Evolutionary conservation across 2,888 invertebrate species (phyloP), one percentile per base, ranked within the genome.

Genomic region (Agriotes lineatus): DNA sequence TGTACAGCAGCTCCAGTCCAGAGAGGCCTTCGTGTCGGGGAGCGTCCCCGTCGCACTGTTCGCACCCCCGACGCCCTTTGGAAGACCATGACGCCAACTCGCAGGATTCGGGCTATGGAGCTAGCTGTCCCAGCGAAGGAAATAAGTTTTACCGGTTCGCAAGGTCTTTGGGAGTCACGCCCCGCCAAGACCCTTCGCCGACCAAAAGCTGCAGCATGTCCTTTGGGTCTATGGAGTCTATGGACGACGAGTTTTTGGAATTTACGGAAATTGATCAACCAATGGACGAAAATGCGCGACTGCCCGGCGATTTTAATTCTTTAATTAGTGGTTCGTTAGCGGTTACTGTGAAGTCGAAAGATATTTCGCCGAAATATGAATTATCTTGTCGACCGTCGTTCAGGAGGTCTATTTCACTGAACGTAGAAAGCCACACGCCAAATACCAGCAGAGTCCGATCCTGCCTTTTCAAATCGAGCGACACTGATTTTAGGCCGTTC

Each of bases 231-330:
- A 84, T 85, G 80, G 88, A 88, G 67, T 89, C 89, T 16, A 86
- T 87, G 78, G 90, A 90, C 79, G 91, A 91, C 74, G 90, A 89
- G 52, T 90, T 89, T 77, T 85, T 89, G 79, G 90, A 91, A 54
- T 84, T 90, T 64, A 86, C 88, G 58, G 89, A 90, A 75, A 84
- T 89, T 77, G 90, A 90, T 59, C 83, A 68, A 1, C 78, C 86
- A 30, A 78, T 88, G 37, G 85, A 85, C 39, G 86, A 87, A 60
- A 80, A 82, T 19, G 76, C 81, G 42, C 83, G 82, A 37, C 79
- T 90, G 19, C 90, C 90, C 7, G 85, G 85, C 60, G 88, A 88
- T 68, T 85, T 91, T 50, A 87, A 86, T 67, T 87, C 87, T 66
- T 82, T 91, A 20, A 85, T 91, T 33, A 87, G 86, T 57, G 89